Evolutionary conservation across 2,113 vertebrate genomes (phyloP).

Genomic region (Amphilophus citrinellus): DNA sequence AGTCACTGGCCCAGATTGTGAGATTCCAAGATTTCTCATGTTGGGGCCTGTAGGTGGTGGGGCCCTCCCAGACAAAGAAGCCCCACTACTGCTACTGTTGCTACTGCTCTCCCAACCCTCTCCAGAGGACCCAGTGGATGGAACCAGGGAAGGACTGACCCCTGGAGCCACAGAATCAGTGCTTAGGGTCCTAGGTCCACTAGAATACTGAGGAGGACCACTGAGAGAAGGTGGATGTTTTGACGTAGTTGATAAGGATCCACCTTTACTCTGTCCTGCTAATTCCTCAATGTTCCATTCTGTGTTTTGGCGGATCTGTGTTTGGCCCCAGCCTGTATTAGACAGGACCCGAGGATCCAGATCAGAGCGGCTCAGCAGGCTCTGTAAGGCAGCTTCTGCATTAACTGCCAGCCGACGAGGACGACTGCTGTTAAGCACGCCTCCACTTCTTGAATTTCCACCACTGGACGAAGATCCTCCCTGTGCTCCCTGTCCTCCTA

Average conservation of each 20-base stretch:
- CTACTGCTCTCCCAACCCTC: slow-evolving; percentile 84
- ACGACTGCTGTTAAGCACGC: slow-evolving; percentile 58
- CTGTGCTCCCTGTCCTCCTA: slow-evolving; percentile 86
- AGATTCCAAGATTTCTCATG: slow-evolving; percentile 73
- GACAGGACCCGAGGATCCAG: slow-evolving; percentile 97
- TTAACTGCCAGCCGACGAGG: slow-evolving; percentile 85
- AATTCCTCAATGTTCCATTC: slow-evolving; percentile 92
- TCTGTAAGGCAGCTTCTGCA: slow-evolving; percentile 96
- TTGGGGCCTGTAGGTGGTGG: slow-evolving; percentile 68
- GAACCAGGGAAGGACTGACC: slow-evolving; percentile 59
- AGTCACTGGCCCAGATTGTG: slow-evolving; percentile 74
- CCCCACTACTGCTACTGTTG: slow-evolving; percentile 80
- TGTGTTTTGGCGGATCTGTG: slow-evolving; percentile 97
- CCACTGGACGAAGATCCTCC: slow-evolving; percentile 82
- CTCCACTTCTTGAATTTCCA: slow-evolving; percentile 88
- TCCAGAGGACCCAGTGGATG: slow-evolving; percentile 70
- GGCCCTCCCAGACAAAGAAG: slow-evolving; percentile 74
- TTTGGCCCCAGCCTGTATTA: slow-evolving; percentile 98
- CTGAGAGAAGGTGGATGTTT: slow-evolving; percentile 64
- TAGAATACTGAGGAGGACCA: slow-evolving; percentile 72
- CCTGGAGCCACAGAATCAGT: slow-evolving; percentile 69
- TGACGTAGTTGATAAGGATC: slow-evolving; percentile 57
- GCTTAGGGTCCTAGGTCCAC: slow-evolving; percentile 60
- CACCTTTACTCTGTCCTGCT: slow-evolving; percentile 58
- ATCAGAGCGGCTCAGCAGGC: slow-evolving; percentile 93